A percentile compares a stretch with the other conserved stretches of the same genome.
Evolutionary conservation across 2,888 invertebrate species (phyloP).

Genomic region (Germaria angustata): DNA sequence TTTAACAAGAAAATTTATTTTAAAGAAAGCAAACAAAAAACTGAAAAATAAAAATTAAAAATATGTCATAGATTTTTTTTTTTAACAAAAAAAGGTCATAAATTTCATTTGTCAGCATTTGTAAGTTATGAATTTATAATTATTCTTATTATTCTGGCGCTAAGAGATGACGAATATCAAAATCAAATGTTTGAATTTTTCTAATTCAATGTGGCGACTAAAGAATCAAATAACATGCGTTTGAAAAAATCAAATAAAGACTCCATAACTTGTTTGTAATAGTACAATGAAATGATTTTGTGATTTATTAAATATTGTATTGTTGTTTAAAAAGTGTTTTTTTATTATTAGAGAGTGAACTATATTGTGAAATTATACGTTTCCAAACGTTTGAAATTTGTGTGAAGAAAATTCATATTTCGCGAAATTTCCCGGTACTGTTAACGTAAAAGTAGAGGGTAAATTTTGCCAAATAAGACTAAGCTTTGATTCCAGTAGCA

Average conservation of each 20-base stretch:
- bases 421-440: too few species aligned
- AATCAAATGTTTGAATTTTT: conserved; percentile 5
- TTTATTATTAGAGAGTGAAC: too few species aligned
- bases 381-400: too few species aligned
- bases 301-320: too few species aligned
- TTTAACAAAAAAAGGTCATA: conserved; percentile 54
- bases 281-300: too few species aligned
- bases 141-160: conserved; percentile 16
- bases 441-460: too few species aligned
- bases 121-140: conserved; percentile 61
- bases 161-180: neutral
- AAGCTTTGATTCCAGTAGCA: too few species aligned
- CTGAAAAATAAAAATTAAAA: neutral
- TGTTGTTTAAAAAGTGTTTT: too few species aligned
- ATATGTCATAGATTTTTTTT: conserved; percentile 28
- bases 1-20: conserved; percentile 9
- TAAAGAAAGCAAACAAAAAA: conserved; percentile 1
- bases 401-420: too few species aligned
- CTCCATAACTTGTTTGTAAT: too few species aligned
- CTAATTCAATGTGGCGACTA: neutral
- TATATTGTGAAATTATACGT: too few species aligned
- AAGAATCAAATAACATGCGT: neutral
- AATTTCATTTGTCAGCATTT: conserved; percentile 61
- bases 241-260: neutral
- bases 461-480: too few species aligned